phyloP scores from a whole-genome alignment of 2,113 vertebrate genomes.

The Desmodus rotundus region DNA sequence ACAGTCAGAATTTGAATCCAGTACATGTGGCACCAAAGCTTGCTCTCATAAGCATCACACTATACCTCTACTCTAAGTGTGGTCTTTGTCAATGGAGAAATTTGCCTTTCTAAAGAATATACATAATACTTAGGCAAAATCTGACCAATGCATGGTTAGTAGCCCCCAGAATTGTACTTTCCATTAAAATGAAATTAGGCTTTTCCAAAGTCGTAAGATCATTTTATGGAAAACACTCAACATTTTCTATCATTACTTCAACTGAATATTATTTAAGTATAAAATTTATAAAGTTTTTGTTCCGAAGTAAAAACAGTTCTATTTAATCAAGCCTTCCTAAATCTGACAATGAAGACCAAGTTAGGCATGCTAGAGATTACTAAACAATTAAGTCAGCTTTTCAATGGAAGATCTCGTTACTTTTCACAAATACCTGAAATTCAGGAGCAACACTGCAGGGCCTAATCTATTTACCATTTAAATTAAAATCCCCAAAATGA shows the following conservation, averaged over 20 bases:
- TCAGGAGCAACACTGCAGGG: neutral
- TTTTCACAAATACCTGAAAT: slow-evolving; percentile 30
- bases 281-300: slow-evolving; percentile 4
- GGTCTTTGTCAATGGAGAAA: neutral
- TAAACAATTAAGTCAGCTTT: slow-evolving; percentile 33
- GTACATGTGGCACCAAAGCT: neutral
- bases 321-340: neutral
- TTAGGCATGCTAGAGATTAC: neutral
- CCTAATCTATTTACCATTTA: neutral
- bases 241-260: neutral
- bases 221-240: neutral
- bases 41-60: neutral
- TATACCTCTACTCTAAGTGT: neutral
- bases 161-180: neutral
- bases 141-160: neutral
- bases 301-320: neutral
- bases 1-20: neutral
- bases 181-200: neutral
- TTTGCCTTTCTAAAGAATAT: slow-evolving; percentile 6
- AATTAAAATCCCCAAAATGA: slow-evolving; percentile 31
- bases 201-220: neutral
- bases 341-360: neutral
- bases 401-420: slow-evolving; percentile 1
- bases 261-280: neutral
- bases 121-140: neutral